These are phyloP conservation scores for Drosophila tanythrix DNA, from an alignment of 2,888 invertebrate species.

Conservation along the genomic window DNA sequence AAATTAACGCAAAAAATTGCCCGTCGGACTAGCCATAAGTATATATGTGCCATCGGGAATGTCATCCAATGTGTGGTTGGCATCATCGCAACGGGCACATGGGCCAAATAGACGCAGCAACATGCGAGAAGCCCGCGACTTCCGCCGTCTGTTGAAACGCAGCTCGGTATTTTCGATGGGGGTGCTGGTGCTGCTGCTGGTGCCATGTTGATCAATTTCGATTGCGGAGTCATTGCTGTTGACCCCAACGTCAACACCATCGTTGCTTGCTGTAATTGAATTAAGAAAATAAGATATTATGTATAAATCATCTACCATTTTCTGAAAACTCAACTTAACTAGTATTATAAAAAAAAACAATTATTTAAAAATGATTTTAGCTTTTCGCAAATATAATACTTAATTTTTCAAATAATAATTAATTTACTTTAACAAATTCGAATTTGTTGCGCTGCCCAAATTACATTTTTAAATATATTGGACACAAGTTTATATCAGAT, in stretches of 20 bases:
- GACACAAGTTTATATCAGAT: not conserved
- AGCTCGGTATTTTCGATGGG: conserved; percentile 2
- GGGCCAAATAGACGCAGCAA: conserved; percentile 77
- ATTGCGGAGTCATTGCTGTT: conserved; percentile 81
- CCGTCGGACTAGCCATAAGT: conserved; percentile 59
- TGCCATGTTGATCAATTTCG: conserved; percentile 67
- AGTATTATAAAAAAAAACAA: not conserved
- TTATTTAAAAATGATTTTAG: not conserved
- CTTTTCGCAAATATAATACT: not conserved
- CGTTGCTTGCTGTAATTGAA: conserved; percentile 7
- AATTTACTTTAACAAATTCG: not conserved
- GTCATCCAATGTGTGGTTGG: conserved; percentile 52
- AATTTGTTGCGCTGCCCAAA: not conserved
- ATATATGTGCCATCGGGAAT: conserved; percentile 68
- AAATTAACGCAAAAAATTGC: conserved; percentile 39
- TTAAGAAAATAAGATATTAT: not conserved
- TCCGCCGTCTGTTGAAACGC: conserved; percentile 36
- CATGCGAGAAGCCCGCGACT: conserved; percentile 68
- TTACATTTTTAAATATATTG: not conserved
- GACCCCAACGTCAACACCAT: too few relatives aligned
- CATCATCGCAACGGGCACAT: conserved; percentile 77
- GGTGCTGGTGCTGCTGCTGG: conserved; percentile 31
- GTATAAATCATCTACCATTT: not conserved
- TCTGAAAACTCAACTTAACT: not conserved
- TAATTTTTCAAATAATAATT: not conserved